These are phyloP conservation scores for Linnaemya tessellans DNA, from an alignment of 2,888 invertebrate species.

Conservation along the genomic window DNA sequence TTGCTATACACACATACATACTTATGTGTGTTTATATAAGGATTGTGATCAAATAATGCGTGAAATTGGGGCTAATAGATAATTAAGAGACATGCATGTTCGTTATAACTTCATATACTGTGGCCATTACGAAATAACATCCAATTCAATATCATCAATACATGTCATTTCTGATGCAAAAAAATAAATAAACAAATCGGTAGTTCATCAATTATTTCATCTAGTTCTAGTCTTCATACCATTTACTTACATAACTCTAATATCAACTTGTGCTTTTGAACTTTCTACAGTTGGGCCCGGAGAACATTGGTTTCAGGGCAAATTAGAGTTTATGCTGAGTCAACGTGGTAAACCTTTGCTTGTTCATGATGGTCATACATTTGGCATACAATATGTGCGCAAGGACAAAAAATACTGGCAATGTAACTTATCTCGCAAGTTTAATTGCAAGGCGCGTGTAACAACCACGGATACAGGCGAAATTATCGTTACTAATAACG, in stretches of 20 bases:
- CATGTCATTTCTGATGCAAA: slow-evolving; percentile 17
- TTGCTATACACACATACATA: slow-evolving; percentile 3
- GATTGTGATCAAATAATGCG: background rate
- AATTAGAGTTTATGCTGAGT: slow-evolving; percentile 84
- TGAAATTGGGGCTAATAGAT: slow-evolving; percentile 4
- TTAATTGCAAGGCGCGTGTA: slow-evolving; percentile 84
- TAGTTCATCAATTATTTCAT: background rate
- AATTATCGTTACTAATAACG: slow-evolving; percentile 83
- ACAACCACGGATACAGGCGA: slow-evolving; percentile 82
- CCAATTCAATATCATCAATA: slow-evolving; percentile 18
- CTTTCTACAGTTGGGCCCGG: slow-evolving; percentile 82
- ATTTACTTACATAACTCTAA: slow-evolving; percentile 22
- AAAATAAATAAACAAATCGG: no score
- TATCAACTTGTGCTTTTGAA: slow-evolving; percentile 55
- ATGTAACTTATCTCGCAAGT: slow-evolving; percentile 83
- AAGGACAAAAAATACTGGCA: slow-evolving; percentile 84
- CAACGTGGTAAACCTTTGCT: slow-evolving; percentile 83
- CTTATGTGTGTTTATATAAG: background rate
- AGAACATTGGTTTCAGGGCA: slow-evolving; percentile 83
- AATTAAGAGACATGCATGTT: slow-evolving; percentile 50
- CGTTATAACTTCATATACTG: slow-evolving; percentile 5
- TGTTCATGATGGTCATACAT: slow-evolving; percentile 83
- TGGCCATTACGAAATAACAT: slow-evolving; percentile 12
- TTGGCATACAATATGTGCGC: slow-evolving; percentile 83
- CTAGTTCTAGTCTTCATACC: background rate